phyloP scores from a whole-genome alignment of 2,888 invertebrate genomes.

The Villa cingulata region DNA sequence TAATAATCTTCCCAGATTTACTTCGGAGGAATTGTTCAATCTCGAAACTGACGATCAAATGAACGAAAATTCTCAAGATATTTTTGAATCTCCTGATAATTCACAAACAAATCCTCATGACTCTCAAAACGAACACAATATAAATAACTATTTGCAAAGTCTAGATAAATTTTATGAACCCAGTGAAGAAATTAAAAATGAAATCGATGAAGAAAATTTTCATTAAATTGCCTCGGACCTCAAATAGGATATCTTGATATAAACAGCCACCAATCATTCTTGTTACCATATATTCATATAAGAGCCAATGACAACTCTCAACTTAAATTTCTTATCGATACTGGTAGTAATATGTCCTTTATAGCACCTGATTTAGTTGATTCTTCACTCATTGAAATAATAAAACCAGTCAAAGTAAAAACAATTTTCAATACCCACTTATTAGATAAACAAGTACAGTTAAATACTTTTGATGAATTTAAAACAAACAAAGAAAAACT shows the following conservation, averaged over 20 bases:
- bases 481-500: too few species aligned
- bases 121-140: neutral
- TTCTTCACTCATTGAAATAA: neutral
- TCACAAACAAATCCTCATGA: neutral
- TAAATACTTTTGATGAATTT: too few species aligned
- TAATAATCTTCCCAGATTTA: neutral
- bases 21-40: neutral
- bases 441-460: too few species aligned
- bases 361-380: neutral
- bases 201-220: conserved; percentile 6
- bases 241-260: conserved; percentile 4
- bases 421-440: too few species aligned
- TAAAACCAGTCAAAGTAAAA: too few species aligned
- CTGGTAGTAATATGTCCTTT: conserved; percentile 4
- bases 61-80: neutral
- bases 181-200: neutral
- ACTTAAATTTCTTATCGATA: conserved; percentile 5
- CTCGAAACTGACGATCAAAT: neutral
- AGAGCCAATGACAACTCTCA: neutral
- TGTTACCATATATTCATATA: conserved; percentile 4
- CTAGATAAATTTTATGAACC: neutral
- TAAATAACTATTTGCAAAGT: neutral
- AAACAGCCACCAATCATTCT: conserved; percentile 7
- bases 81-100: neutral
- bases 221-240: conserved; percentile 1